Evolutionary conservation across 1,140 invertebrate species (phyloP), one percentile per base, ranked within the genome.

Genomic region (Cardiocondyla obscurior): DNA sequence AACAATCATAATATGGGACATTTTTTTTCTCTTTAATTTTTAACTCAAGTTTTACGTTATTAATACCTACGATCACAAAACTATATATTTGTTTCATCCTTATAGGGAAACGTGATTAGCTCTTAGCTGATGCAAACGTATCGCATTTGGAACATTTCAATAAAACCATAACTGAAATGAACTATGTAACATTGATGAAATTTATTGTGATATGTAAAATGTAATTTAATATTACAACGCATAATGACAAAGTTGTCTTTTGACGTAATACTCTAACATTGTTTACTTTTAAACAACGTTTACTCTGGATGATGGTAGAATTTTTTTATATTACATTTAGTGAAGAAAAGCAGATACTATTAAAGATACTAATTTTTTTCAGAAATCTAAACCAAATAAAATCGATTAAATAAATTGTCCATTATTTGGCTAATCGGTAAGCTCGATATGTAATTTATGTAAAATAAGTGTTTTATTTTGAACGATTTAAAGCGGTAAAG

Each of bases 191-290:
- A 76, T 25, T 14, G 22, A 51, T 3, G 33, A 39, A 77, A 53
- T 67, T 77, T 77, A 36, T 77, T 67, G 33, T 53, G 22, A 79
- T 67, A 79, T 22, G 19, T 36, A 7, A 28, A 51, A 22, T 57
- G 55, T n/a, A 36, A 65, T 44, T 36, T 60, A 62, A 74, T 42
- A 46, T 60, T 36, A 30, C 51, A 49, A 51, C 62, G 83, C 70
- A 36, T 85, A 65, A 65, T 79, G 57, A 83, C 70, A 85, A 86
- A 76, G 60, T 67, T 81, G 12, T 76, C 42, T 46, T 69, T 67
- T 62, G 72, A 36, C 33, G 19, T 44, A 65, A 64, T 70, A 42
- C 74, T 77, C 39, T 36, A 55, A 76, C 39, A 64, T 67, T 3
- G 8, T 84, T 84, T 62, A 46, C 16, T 81, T 81, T 81, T 30